Conservation (phyloP, 2,113 vertebrate species). For the Ciconia stormi region DNA sequence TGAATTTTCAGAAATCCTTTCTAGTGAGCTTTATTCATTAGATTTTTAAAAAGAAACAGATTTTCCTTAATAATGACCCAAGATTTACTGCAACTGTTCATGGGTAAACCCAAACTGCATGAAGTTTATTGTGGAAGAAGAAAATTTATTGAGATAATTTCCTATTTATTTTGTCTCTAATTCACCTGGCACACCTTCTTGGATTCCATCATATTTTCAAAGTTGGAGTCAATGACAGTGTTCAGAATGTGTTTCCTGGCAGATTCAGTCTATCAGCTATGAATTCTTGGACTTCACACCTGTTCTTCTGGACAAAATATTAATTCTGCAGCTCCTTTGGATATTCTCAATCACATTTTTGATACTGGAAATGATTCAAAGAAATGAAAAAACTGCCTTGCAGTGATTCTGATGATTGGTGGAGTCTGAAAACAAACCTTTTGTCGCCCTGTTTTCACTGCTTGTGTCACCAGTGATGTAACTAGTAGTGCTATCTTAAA, state of each 20-base stretch:
- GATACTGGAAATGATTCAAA: neutral
- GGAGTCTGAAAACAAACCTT: neutral
- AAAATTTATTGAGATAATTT: neutral
- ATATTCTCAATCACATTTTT: neutral
- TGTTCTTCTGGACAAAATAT: neutral
- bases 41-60: neutral
- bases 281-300: neutral
- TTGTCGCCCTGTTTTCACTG: neutral
- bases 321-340: neutral
- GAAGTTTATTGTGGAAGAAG: neutral
- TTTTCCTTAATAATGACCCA: neutral
- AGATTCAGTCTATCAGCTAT: neutral
- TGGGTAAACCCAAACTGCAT: neutral
- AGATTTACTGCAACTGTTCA: neutral
- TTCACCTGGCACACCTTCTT: neutral
- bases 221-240: neutral
- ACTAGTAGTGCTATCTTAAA: neutral
- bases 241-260: neutral
- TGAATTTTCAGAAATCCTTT: neutral
- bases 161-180: neutral
- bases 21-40: neutral
- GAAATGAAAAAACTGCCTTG: neutral
- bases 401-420: neutral
- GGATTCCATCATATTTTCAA: neutral
- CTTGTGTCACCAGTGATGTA: neutral